Evolutionary conservation across 2,888 invertebrate genomes (phyloP), one percentile per base, ranked within the genome.

Genomic region (Drosophila kanekoi): DNA sequence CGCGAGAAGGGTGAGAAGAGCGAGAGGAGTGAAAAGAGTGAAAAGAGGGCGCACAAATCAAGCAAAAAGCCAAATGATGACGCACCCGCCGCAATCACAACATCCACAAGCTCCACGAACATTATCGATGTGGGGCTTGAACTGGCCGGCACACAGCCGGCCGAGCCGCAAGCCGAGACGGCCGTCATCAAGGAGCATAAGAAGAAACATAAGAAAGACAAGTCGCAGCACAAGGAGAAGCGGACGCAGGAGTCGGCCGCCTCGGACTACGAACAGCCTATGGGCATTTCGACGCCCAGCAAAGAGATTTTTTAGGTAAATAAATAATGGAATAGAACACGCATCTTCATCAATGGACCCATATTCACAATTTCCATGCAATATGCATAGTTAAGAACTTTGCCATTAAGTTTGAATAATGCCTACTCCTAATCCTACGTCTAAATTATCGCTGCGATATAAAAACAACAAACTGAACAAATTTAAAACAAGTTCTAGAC

Each of bases 241-340:
- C 90, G 93, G 94, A 14, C 60, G 32, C 48, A 77, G 32, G 62
- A 66, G 38, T 16, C 53, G 20, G 14, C 56, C 8, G 23, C 45
- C 45, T 40, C 69, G 35, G 97, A 96, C 53, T 98, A 98, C 90
- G 98, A 98, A 92, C 97, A 97, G 93, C 96, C 98, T 40, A 94
- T 96, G 84, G 98, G 97, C 73, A 97, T 98, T 90, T 97, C 97
- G 48, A 98, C 97, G 40, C 97, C 98, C 11, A 97, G 97, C 88
- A 97, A 98, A 93, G 96, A 97, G 93, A 95, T 96, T 89, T 93
- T 94, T 91, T 94, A 94, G 89, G 54, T 68, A 63, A 63, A 37
- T 68, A 72, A 56, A 59, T 40, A 49, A 35, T 56, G 40, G 41
- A 61, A 43, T 37, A 58, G 6, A 38, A 28, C 35, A 18, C 28